These are phyloP conservation scores for Anguilla pacifica DNA, from an alignment of 2,797 vertebrate genomes.

Conservation along the genomic window DNA sequence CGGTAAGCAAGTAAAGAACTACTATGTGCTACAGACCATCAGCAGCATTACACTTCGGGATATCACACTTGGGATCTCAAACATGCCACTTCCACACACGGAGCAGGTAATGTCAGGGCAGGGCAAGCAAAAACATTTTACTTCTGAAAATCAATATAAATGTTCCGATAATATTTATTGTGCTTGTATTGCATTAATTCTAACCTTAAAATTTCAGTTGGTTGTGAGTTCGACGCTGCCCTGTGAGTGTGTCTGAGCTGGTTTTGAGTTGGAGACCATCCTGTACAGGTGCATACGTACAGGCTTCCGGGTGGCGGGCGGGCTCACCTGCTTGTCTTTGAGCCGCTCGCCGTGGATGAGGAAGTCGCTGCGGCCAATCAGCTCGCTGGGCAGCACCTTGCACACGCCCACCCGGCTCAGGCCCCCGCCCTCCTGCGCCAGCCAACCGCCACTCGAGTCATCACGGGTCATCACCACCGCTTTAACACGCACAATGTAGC, in stretches of 20 bases:
- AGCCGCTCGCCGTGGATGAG: conserved; percentile 93
- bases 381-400: conserved; percentile 81
- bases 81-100: not conserved
- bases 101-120: too few relatives aligned
- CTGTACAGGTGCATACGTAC: too few relatives aligned
- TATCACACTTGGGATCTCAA: not conserved
- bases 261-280: too few relatives aligned
- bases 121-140: not conserved
- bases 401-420: conserved; percentile 95
- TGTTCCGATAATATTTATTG: too few relatives aligned
- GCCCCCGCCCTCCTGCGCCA: conserved; percentile 93
- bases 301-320: not conserved
- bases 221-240: too few relatives aligned
- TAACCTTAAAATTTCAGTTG: too few relatives aligned
- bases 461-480: conserved; percentile 98
- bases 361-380: conserved; percentile 85
- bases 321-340: conserved; percentile 89
- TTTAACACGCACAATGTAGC: conserved; percentile 97
- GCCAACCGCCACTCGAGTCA: conserved; percentile 95
- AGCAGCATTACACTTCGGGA: not conserved
- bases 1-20: not conserved
- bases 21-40: not conserved
- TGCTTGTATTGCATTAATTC: too few relatives aligned
- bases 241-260: too few relatives aligned
- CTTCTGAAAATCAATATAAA: not conserved